phyloP scores from a whole-genome alignment of 2,888 invertebrate species.

The Sisyra nigra region DNA sequence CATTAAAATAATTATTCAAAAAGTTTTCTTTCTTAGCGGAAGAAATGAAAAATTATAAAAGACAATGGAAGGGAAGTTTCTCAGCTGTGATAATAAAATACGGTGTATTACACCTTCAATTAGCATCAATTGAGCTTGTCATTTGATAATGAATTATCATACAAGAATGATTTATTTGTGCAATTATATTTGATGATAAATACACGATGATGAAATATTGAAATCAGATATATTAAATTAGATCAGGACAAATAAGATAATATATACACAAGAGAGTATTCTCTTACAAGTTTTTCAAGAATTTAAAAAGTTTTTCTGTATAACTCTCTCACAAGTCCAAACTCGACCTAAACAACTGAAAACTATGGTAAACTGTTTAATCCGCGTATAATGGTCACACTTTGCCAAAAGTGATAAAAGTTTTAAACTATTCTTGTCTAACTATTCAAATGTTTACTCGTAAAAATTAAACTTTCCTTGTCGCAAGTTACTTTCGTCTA shows the following conservation, averaged over 20 bases:
- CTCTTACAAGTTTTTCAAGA: not conserved
- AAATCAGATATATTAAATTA: too few relatives aligned
- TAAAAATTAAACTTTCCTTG: constrained; percentile 1
- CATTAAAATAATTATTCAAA: constrained; percentile 23
- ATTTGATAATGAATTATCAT: too few relatives aligned
- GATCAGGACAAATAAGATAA: not conserved
- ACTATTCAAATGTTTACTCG: constrained; percentile 6
- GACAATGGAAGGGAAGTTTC: constrained; percentile 22
- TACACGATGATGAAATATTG: too few relatives aligned
- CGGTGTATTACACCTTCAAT: constrained; percentile 5
- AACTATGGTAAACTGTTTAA: constrained; percentile 6
- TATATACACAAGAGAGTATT: constrained; percentile 1
- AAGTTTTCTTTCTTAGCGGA: constrained; percentile 12
- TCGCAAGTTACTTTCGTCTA: too few relatives aligned
- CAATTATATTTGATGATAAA: too few relatives aligned
- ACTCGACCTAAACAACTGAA: not conserved
- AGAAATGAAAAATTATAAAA: constrained; percentile 27
- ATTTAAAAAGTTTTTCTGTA: not conserved
- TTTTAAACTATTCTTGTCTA: constrained; percentile 4
- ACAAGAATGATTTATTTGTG: too few relatives aligned
- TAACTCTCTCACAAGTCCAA: not conserved
- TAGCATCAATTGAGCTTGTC: not conserved
- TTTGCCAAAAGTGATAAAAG: constrained; percentile 9
- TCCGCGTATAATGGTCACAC: constrained; percentile 7
- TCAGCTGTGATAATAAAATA: not conserved